Percentiles rank a stretch among this genome's conserved stretches.
phyloP scores from a whole-genome alignment of 2,888 invertebrate species.

The Mactromeris polynyma region DNA sequence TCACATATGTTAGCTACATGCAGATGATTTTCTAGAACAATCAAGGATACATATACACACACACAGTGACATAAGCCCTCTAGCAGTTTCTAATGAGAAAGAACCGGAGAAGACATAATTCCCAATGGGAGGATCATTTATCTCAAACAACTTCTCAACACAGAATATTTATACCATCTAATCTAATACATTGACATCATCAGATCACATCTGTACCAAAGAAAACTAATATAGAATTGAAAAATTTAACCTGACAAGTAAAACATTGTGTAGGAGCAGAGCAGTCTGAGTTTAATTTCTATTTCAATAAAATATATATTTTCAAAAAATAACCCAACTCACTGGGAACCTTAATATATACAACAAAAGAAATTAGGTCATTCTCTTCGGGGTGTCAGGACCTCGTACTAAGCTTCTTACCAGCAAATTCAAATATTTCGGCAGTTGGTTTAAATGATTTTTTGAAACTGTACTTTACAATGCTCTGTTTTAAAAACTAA shows the following conservation, averaged over 20 bases:
- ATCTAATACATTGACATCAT: neutral
- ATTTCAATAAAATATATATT: no score
- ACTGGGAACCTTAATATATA: no score
- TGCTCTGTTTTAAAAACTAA: no score
- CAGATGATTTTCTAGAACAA: conserved; percentile 3
- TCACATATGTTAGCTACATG: neutral
- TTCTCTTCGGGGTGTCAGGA: no score
- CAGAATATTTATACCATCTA: neutral
- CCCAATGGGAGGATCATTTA: neutral
- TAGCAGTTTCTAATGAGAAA: neutral
- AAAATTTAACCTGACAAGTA: neutral
- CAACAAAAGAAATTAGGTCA: no score
- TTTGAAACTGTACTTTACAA: no score
- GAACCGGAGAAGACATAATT: neutral
- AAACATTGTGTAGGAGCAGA: no score
- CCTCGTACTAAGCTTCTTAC: no score
- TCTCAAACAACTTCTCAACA: neutral
- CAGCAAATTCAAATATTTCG: no score
- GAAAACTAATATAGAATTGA: neutral
- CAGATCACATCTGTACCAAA: neutral
- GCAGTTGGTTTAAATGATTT: no score
- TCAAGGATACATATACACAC: neutral
- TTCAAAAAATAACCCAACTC: no score
- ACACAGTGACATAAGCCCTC: neutral
- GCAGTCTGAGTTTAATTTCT: no score